A percentile compares a stretch with the other conserved stretches of the same genome.
phyloP scores from a whole-genome alignment of 2,888 invertebrate species.

The Drosophila subsilvestris region DNA sequence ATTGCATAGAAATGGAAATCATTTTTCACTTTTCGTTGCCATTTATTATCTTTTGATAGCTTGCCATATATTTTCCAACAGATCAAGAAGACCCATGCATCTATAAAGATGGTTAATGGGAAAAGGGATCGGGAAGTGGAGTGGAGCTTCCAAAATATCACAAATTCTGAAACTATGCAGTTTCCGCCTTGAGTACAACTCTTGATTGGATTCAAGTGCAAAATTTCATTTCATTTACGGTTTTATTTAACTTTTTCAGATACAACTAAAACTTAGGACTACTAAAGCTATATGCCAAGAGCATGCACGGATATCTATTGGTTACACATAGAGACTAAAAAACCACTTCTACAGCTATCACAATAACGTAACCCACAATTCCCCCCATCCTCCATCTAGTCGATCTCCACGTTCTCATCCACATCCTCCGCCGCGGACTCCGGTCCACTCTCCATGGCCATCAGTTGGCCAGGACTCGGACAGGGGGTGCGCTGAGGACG shows the following conservation, averaged over 20 bases:
- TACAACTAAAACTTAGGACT: constrained; percentile 65
- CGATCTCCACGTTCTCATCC: constrained; percentile 84
- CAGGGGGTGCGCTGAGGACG: constrained; percentile 59
- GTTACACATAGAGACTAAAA: constrained; percentile 42
- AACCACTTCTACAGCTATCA: constrained; percentile 55
- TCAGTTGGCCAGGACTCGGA: constrained; percentile 57
- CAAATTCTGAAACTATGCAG: neutral
- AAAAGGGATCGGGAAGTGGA: too few relatives aligned
- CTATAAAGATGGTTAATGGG: too few relatives aligned
- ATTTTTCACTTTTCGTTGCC: too few relatives aligned
- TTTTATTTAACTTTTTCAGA: constrained; percentile 34
- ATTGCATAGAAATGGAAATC: neutral
- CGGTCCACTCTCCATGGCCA: constrained; percentile 65
- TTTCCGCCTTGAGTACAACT: neutral
- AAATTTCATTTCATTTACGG: constrained; percentile 19
- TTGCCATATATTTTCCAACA: too few relatives aligned
- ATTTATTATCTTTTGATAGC: too few relatives aligned
- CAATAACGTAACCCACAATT: constrained; percentile 46
- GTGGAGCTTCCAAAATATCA: neutral
- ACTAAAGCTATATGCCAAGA: constrained; percentile 69
- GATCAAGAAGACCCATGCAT: too few relatives aligned
- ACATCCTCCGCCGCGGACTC: constrained; percentile 80
- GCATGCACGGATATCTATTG: constrained; percentile 13
- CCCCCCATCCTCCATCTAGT: constrained; percentile 63
- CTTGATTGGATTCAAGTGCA: constrained; percentile 8